Conservation (phyloP, 2,113 vertebrate genomes). For the Mugil cephalus region DNA sequence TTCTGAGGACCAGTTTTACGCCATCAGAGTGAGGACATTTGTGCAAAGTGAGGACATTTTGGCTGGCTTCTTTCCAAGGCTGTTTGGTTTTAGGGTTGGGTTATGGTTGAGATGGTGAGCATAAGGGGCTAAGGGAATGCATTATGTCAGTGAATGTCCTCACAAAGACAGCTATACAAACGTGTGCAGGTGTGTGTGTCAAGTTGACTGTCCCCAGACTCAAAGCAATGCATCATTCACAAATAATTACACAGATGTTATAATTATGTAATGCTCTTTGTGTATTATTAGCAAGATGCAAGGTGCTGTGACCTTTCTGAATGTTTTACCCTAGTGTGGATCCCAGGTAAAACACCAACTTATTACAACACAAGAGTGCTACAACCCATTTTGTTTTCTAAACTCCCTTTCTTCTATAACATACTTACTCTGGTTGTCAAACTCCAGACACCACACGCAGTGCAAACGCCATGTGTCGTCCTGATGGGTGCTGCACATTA, state of each 20-base stretch:
- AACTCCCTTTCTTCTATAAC: not conserved
- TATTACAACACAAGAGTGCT: not conserved
- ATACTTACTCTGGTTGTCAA: not conserved
- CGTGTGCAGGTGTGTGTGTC: not conserved
- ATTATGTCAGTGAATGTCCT: too few relatives aligned
- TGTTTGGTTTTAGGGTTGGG: too few relatives aligned
- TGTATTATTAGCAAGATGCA: slow-evolving; percentile 31
- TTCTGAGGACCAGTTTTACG: too few relatives aligned
- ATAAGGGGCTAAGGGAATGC: too few relatives aligned
- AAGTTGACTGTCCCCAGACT: slow-evolving; percentile 7
- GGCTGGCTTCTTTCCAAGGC: too few relatives aligned
- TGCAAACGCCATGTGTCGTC: not conserved
- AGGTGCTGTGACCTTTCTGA: slow-evolving; percentile 27
- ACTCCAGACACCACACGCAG: not conserved
- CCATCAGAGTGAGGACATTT: not conserved
- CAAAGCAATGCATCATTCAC: slow-evolving; percentile 24
- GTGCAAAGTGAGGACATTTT: not conserved
- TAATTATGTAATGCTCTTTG: not conserved
- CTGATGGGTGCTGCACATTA: not conserved
- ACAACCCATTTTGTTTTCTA: not conserved
- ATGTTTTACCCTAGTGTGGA: slow-evolving; percentile 21
- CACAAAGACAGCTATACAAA: too few relatives aligned
- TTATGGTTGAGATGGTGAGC: too few relatives aligned
- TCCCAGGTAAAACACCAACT: slow-evolving; percentile 7
- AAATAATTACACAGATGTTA: slow-evolving; percentile 17